These are phyloP conservation scores for Torymus aiolomorphi DNA, from an alignment of 2,888 invertebrate species.

Conservation along the genomic window DNA sequence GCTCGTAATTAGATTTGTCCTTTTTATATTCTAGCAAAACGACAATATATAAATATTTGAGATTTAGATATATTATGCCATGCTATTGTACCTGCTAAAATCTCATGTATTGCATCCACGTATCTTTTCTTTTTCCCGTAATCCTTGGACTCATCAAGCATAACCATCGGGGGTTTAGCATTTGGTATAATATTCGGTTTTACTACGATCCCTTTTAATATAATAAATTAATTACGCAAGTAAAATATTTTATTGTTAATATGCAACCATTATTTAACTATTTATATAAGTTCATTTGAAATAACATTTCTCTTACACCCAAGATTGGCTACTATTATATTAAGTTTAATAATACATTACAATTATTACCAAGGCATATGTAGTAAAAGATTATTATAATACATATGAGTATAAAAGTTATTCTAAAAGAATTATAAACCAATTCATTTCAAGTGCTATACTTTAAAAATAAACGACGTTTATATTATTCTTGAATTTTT, in stretches of 20 bases:
- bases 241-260: constrained; percentile 22
- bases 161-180: constrained; percentile 64
- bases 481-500: too few species aligned
- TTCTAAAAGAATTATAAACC: too few species aligned
- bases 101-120: constrained; percentile 60
- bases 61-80: not conserved
- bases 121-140: constrained; percentile 60
- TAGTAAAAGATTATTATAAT: too few species aligned
- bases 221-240: not conserved
- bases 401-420: too few species aligned
- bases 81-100: constrained; percentile 44
- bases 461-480: too few species aligned
- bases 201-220: constrained; percentile 64
- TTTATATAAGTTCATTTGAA: not conserved
- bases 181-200: constrained; percentile 64
- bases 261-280: constrained; percentile 6
- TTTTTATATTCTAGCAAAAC: constrained; percentile 62
- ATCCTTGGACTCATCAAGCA: constrained; percentile 58
- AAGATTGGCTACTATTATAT: too few species aligned
- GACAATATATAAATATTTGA: too few species aligned
- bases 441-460: too few species aligned
- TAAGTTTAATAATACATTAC: too few species aligned
- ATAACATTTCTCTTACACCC: too few species aligned
- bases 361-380: too few species aligned
- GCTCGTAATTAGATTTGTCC: constrained; percentile 60